A percentile compares a stretch with the other conserved stretches of the same genome.
Conservation (phyloP, 2,113 vertebrate species). For the Monopterus albus region DNA sequence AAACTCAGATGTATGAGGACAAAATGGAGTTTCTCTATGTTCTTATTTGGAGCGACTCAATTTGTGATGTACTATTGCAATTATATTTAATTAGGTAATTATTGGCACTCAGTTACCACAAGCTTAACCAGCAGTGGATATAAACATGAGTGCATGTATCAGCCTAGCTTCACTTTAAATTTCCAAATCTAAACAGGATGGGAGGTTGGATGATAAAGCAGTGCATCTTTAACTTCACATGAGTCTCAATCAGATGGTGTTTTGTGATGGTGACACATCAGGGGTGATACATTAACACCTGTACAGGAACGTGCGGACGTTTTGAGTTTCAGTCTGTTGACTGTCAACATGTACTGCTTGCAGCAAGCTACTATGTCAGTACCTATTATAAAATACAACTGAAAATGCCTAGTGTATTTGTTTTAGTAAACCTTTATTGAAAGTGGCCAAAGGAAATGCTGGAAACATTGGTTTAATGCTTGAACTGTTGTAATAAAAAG, state of each 20-base stretch:
- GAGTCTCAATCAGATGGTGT: no score
- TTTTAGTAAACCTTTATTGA: slow-evolving; percentile 51
- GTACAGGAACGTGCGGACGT: neutral
- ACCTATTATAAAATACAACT: neutral
- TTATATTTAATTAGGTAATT: neutral
- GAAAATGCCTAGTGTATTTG: neutral
- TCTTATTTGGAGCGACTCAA: neutral
- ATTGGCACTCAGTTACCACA: neutral
- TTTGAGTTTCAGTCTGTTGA: slow-evolving; percentile 15
- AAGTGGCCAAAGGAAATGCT: slow-evolving; percentile 5
- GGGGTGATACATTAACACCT: no score
- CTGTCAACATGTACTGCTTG: neutral
- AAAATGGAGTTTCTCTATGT: no score
- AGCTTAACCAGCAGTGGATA: neutral
- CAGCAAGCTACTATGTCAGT: neutral
- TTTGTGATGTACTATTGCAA: neutral
- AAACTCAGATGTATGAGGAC: neutral
- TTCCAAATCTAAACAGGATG: neutral
- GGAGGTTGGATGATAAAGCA: no score
- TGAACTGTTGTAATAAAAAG: slow-evolving; percentile 51
- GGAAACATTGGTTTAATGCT: slow-evolving; percentile 34
- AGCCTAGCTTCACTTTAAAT: neutral
- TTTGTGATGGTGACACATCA: no score
- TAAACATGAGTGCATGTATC: neutral
- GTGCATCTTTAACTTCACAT: no score